Evolutionary conservation across 2,888 invertebrate genomes (phyloP).

Genomic region (Dasysyrphus albostriatus): DNA sequence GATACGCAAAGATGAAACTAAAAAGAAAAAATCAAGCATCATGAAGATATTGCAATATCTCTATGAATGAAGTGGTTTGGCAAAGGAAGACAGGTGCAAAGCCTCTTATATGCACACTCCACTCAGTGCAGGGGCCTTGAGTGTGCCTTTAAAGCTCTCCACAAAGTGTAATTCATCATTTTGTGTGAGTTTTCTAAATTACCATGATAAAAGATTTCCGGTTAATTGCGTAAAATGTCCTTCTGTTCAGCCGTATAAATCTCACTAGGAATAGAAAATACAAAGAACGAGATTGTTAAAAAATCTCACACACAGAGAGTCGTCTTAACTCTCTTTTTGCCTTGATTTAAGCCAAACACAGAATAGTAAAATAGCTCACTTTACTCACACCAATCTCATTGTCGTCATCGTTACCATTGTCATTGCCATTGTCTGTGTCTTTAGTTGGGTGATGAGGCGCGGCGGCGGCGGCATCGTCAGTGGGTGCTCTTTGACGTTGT

Average conservation of each 20-base stretch:
- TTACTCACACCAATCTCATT: constrained; percentile 7
- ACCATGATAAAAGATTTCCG: constrained; percentile 61
- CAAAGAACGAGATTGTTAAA: constrained; percentile 56
- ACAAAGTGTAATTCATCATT: constrained; percentile 61
- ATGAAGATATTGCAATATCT: constrained; percentile 13
- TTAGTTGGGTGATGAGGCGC: too few relatives aligned
- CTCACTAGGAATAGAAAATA: constrained; percentile 27
- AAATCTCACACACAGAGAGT: constrained; percentile 36
- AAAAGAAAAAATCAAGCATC: neutral
- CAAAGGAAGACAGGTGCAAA: neutral
- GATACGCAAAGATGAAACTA: constrained; percentile 2
- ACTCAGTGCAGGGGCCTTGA: neutral
- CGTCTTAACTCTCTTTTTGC: constrained; percentile 4
- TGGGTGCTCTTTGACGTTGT: constrained; percentile 13
- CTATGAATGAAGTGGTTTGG: neutral
- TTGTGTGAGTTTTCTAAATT: constrained; percentile 55
- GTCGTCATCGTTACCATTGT: constrained; percentile 1
- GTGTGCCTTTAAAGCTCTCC: constrained; percentile 28
- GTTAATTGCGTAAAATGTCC: constrained; percentile 58
- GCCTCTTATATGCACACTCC: neutral
- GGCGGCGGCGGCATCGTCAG: neutral
- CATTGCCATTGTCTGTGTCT: constrained; percentile 2
- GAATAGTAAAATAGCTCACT: constrained; percentile 29
- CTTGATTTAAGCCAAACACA: constrained; percentile 21
- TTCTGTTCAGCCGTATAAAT: constrained; percentile 48